Evolutionary conservation across 2,113 vertebrate species (phyloP), one percentile per base, ranked within the genome.

Genomic region (Xenopus borealis): DNA sequence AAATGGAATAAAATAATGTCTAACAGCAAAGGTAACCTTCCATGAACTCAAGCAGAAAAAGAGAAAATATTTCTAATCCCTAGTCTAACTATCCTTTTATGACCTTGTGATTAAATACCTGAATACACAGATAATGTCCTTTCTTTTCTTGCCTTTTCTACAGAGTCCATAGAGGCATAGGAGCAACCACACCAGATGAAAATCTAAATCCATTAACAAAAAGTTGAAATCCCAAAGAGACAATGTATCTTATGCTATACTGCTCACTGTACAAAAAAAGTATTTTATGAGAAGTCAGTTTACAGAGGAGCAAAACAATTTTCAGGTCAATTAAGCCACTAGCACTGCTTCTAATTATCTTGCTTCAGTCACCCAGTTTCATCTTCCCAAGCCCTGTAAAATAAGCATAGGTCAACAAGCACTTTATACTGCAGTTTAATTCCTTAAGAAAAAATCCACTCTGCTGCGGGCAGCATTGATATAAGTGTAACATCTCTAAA

Each of bases 291-390:
- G 58, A 66, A 76, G 58, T 76, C 73, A 55, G 45, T 27, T 62
- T 76, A 63, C 58, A 62, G 66, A 23, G 44, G 53, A 73, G 63
- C 63, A 18, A n/a, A 47, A 30, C 73, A 63, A 69, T 76, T 76
- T 69, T 76, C 73, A 76, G 73, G 73, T 76, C 73, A 76, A 76
- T 76, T 76, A 76, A 76, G 65, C 58, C 66, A 62, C 73, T 23
- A 76, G 66, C 61, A 66, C 66, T 76, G 19, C 72, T 66, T 23
- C 33, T 73, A 73, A 73, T 73, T 58, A 66, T 73, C 72, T 66
- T 66, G 66, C 73, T 69, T 52, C 45, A 69, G 59, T 76, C 58
- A 53, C 65, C 73, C 73, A 46, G 23, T 63, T 69, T 69, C 20
- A 63, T 17, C 27, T 17, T 76, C 62, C 10, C 27, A 23, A 55